Conservation (phyloP, 2,888 invertebrate genomes). For the Germaria angustata region DNA sequence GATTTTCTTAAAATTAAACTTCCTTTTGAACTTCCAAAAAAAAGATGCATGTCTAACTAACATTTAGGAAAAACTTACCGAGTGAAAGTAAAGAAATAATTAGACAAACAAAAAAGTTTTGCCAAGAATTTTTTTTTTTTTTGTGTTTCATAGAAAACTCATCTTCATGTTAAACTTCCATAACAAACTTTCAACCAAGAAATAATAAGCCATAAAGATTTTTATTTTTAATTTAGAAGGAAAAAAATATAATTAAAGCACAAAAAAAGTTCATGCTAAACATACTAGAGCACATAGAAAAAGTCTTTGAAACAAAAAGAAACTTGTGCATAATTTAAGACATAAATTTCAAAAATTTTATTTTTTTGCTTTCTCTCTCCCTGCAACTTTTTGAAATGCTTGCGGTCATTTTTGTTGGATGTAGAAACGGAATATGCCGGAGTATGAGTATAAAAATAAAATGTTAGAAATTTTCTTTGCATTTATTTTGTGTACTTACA, state of each 20-base stretch:
- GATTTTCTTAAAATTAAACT: constrained; percentile 15
- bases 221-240: neutral
- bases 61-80: neutral
- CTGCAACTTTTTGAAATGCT: constrained; percentile 46
- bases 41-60: constrained; percentile 34
- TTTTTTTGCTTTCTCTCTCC: neutral
- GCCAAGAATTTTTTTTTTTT: neutral
- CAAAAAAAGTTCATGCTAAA: neutral
- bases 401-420: constrained; percentile 55
- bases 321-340: constrained; percentile 54
- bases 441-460: constrained; percentile 34
- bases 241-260: constrained; percentile 26
- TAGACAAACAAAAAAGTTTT: neutral
- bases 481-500: constrained; percentile 38
- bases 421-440: neutral
- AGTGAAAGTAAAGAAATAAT: constrained; percentile 5
- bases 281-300: neutral
- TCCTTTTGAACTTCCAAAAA: neutral
- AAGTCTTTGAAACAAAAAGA: constrained; percentile 24
- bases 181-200: constrained; percentile 9
- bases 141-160: neutral
- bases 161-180: constrained; percentile 52
- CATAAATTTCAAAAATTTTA: constrained; percentile 10
- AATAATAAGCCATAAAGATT: constrained; percentile 1
- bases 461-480: constrained; percentile 28